Percentiles rank a stretch among this genome's conserved stretches.
Evolutionary conservation across 2,888 invertebrate species (phyloP).

Genomic region (Formica aserva): DNA sequence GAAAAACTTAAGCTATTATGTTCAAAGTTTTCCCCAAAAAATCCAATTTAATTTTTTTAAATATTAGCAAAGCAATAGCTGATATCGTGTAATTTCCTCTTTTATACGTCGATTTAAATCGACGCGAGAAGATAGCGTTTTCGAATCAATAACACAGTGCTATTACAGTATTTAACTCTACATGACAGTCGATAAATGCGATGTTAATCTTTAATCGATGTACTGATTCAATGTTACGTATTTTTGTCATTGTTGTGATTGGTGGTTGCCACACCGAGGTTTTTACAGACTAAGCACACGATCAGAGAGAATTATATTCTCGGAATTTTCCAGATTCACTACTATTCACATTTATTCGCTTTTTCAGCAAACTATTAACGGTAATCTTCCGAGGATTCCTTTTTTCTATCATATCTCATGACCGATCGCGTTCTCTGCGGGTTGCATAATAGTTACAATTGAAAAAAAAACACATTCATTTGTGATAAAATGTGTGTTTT

Average conservation of each 20-base stretch:
- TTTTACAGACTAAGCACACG: background rate
- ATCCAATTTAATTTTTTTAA: background rate
- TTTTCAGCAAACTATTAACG: slow-evolving; percentile 19
- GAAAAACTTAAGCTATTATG: background rate
- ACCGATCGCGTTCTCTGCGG: background rate
- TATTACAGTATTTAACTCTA: background rate
- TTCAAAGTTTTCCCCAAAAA: background rate
- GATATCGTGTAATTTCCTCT: background rate
- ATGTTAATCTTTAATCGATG: slow-evolving; percentile 21
- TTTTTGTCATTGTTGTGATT: background rate
- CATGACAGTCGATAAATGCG: background rate
- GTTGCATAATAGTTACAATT: background rate
- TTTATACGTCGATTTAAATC: background rate
- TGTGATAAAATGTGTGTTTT: background rate
- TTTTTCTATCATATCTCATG: background rate
- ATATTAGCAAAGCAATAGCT: background rate
- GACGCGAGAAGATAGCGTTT: background rate
- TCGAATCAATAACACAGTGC: background rate
- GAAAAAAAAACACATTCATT: background rate
- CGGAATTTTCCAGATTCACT: slow-evolving; percentile 17
- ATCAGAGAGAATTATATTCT: background rate
- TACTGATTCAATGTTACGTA: background rate
- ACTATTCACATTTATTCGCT: background rate
- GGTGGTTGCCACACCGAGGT: background rate
- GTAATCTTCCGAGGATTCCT: background rate